phyloP scores from a whole-genome alignment of 2,113 vertebrate species.

The Cyphomyrus plagiostoma region DNA sequence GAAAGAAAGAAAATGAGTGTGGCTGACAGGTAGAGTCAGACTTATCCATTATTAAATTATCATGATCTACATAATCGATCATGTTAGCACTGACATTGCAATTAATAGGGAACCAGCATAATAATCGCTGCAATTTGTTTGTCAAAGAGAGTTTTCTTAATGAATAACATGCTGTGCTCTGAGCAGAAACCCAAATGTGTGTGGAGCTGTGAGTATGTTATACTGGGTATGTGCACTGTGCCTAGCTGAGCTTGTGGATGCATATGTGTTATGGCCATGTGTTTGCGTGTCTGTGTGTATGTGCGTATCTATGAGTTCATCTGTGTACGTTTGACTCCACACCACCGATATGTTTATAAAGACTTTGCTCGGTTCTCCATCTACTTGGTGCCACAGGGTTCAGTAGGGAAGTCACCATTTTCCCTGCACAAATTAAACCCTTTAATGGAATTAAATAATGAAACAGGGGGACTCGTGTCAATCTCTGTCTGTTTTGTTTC shows the following conservation, averaged over 20 bases:
- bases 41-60: background rate
- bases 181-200: background rate
- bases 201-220: background rate
- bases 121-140: background rate
- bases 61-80: background rate
- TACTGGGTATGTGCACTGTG: background rate
- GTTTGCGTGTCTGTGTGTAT: background rate
- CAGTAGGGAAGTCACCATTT: background rate
- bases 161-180: background rate
- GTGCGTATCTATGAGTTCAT: background rate
- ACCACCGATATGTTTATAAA: background rate
- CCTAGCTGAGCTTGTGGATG: background rate
- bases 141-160: background rate
- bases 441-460: background rate
- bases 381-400: background rate
- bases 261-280: background rate
- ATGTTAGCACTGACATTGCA: background rate
- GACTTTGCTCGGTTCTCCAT: background rate
- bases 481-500: background rate
- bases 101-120: background rate
- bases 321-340: background rate
- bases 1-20: background rate
- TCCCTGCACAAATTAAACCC: background rate
- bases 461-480: background rate
- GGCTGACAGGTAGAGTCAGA: background rate